Conservation (phyloP, 1,140 invertebrate genomes). For the Drosophila grimshawi region DNA sequence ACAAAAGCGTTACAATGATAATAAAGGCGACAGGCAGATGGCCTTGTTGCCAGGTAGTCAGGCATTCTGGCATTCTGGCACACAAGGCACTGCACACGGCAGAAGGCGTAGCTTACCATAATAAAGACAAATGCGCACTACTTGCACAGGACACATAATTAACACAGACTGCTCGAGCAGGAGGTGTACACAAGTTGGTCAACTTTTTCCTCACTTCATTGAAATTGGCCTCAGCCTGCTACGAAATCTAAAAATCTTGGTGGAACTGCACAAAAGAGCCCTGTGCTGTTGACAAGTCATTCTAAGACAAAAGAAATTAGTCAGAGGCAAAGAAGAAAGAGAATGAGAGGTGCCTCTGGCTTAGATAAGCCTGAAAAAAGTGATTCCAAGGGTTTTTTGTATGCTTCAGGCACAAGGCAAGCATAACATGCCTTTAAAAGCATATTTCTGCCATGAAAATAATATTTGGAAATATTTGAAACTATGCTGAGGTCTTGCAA, state of each 20-base stretch:
- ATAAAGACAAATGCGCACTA: slow-evolving; percentile 77
- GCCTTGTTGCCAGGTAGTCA: slow-evolving; percentile 68
- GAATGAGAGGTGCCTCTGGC: not conserved
- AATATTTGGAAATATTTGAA: no score
- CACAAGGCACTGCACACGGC: not conserved
- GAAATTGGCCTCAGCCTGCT: not conserved
- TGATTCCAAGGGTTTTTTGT: not conserved
- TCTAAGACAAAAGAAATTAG: not conserved
- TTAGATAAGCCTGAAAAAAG: not conserved
- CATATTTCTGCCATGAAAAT: not conserved
- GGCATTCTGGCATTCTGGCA: slow-evolving; percentile 1
- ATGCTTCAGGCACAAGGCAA: no score
- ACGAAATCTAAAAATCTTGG: not conserved
- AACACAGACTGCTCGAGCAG: slow-evolving; percentile 26
- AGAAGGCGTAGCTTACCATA: slow-evolving; percentile 47
- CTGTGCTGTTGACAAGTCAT: not conserved
- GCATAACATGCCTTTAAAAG: not conserved
- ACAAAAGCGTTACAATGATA: slow-evolving; percentile 71
- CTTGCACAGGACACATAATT: slow-evolving; percentile 54
- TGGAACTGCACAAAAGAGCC: slow-evolving; percentile 5
- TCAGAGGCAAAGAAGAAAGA: not conserved
- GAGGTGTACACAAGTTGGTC: slow-evolving; percentile 3
- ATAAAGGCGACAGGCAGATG: slow-evolving; percentile 72
- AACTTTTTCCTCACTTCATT: slow-evolving; percentile 27
- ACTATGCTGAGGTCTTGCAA: no score